Conservation (phyloP, 1,140 invertebrate species). For the Trichonephila inaurata region DNA sequence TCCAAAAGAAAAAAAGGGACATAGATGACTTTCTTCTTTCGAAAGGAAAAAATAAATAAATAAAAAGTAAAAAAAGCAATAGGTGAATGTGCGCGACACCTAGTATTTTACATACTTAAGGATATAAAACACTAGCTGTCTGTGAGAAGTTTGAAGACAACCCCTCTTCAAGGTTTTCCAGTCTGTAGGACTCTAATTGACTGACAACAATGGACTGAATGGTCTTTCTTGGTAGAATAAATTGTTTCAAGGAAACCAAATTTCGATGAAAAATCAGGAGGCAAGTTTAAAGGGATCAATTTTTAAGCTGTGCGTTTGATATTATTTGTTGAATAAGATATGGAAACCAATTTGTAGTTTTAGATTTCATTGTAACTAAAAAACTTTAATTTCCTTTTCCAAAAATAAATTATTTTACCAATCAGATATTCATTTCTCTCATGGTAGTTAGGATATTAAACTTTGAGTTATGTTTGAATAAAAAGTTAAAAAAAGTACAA, state of each 20-base stretch:
- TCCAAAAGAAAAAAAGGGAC: not conserved
- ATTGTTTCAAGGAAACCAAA: not conserved
- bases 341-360: no score
- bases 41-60: not conserved
- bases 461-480: no score
- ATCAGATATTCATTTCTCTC: no score
- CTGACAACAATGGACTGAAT: not conserved
- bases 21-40: not conserved
- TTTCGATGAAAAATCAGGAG: not conserved
- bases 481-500: no score
- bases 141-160: not conserved
- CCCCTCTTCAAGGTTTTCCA: not conserved
- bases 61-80: not conserved
- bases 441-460: no score
- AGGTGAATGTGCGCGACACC: slow-evolving; percentile 4
- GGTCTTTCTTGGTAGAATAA: not conserved
- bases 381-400: no score
- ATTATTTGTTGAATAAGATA: no score
- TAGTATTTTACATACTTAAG: not conserved
- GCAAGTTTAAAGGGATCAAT: not conserved
- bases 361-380: no score
- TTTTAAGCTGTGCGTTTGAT: no score
- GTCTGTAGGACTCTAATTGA: not conserved
- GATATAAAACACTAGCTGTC: not conserved
- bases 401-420: no score